Evolutionary conservation across 2,797 vertebrate species (phyloP).

Genomic region (Lagodon rhomboides): DNA sequence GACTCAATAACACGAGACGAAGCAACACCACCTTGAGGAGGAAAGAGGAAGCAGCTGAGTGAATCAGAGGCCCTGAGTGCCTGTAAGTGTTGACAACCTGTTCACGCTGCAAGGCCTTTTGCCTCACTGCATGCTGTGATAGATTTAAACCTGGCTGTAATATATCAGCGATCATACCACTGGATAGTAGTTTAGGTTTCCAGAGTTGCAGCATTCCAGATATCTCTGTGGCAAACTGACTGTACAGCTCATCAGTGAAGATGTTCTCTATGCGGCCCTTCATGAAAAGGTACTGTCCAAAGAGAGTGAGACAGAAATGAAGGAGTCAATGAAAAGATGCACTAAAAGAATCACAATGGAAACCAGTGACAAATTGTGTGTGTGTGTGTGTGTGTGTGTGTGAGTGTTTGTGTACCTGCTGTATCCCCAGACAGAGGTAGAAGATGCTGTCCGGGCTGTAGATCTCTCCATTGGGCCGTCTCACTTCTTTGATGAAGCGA

Average conservation of each 20-base stretch:
- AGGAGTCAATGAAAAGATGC: background rate
- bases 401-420: conserved; percentile 89
- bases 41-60: background rate
- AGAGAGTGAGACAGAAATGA: conserved; percentile 12
- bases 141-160: background rate
- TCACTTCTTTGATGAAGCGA: conserved; percentile 94
- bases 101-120: no score
- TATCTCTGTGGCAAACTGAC: conserved; percentile 92
- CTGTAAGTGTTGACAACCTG: no score
- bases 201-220: conserved; percentile 93
- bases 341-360: background rate
- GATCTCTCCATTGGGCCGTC: conserved; percentile 92
- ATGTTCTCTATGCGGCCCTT: conserved; percentile 98
- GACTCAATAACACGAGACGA: conserved; percentile 95
- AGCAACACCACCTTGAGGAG: conserved; percentile 57
- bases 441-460: conserved; percentile 97
- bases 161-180: conserved; percentile 83
- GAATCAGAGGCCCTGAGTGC: background rate
- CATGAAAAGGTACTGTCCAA: conserved; percentile 92
- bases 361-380: background rate
- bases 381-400: conserved; percentile 2
- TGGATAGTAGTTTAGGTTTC: conserved; percentile 90
- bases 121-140: background rate
- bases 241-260: conserved; percentile 95
- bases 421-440: conserved; percentile 98